Evolutionary conservation across 2,888 invertebrate genomes (phyloP).

Genomic region (Myopa testacea): DNA sequence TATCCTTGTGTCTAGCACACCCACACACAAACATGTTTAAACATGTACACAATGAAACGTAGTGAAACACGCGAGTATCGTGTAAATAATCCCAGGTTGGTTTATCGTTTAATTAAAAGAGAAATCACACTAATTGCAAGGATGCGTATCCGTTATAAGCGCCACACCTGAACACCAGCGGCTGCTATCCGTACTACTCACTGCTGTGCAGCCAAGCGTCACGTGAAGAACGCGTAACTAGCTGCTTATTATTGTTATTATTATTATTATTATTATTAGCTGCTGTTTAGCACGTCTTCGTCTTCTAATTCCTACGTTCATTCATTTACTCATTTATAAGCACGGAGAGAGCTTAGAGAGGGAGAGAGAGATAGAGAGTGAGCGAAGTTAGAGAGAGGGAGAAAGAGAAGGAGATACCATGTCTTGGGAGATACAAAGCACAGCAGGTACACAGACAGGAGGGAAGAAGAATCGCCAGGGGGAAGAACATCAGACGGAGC

Average conservation of each 20-base stretch:
- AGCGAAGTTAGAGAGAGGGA: neutral
- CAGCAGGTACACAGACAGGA: no score
- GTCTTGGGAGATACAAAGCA: no score
- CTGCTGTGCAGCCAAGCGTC: neutral
- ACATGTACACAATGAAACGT: no score
- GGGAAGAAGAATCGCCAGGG: no score
- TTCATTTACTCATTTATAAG: neutral
- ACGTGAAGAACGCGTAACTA: neutral
- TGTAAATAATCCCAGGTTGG: no score
- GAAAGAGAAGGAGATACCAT: no score
- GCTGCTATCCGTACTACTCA: neutral
- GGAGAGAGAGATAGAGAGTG: neutral
- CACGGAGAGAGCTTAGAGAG: neutral
- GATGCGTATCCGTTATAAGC: no score
- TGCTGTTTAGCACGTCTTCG: neutral
- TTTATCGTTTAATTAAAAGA: slow-evolving; percentile 13
- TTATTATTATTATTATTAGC: slow-evolving; percentile 8
- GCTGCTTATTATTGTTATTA: slow-evolving; percentile 3
- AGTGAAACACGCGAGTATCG: no score
- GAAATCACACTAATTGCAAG: neutral
- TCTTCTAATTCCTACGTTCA: neutral
- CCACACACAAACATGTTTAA: no score
- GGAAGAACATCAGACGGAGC: no score
- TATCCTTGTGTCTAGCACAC: no score
- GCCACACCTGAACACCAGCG: no score